Evolutionary conservation across 2,797 vertebrate genomes (phyloP).

Genomic region (Leptatherina wallacei): DNA sequence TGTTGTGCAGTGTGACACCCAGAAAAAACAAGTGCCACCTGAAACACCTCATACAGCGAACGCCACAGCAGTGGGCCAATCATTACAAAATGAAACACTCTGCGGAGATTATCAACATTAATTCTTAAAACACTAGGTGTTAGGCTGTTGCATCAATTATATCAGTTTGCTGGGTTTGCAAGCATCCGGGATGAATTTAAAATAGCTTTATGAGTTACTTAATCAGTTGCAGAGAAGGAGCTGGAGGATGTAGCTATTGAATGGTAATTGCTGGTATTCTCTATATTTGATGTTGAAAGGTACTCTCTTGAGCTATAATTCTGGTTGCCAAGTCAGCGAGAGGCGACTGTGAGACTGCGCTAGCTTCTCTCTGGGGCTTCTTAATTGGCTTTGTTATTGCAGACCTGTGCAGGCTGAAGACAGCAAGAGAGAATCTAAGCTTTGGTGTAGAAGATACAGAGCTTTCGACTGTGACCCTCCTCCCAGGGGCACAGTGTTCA

Average conservation of each 20-base stretch:
- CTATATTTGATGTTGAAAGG: constrained; percentile 72
- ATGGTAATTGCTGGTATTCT: constrained; percentile 76
- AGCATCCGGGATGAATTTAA: constrained; percentile 66
- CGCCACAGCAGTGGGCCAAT: constrained; percentile 12
- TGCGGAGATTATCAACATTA: constrained; percentile 25
- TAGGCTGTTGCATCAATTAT: constrained; percentile 46
- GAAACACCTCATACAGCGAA: constrained; percentile 56
- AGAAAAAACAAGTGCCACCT: constrained; percentile 58
- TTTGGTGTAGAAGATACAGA: constrained; percentile 65
- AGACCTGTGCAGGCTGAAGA: constrained; percentile 75
- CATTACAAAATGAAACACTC: constrained; percentile 27
- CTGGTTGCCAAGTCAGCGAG: constrained; percentile 80
- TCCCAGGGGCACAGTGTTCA: constrained; percentile 75
- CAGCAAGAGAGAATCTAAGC: constrained; percentile 62
- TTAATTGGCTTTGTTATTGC: constrained; percentile 85
- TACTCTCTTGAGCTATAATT: constrained; percentile 78
- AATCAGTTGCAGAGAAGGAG: constrained; percentile 53
- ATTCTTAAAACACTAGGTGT: constrained; percentile 47
- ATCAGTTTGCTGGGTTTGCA: constrained; percentile 27
- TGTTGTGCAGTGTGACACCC: constrained; percentile 49
- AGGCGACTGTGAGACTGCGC: constrained; percentile 69
- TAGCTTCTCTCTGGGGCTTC: constrained; percentile 76
- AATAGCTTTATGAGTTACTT: constrained; percentile 65
- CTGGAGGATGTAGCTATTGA: constrained; percentile 58
- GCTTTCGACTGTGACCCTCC: constrained; percentile 72